A percentile compares a stretch with the other conserved stretches of the same genome.
Conservation (phyloP, 30 jellyfish, hydroid and myxozoan genomes). For the Catostylus mosaicus region DNA sequence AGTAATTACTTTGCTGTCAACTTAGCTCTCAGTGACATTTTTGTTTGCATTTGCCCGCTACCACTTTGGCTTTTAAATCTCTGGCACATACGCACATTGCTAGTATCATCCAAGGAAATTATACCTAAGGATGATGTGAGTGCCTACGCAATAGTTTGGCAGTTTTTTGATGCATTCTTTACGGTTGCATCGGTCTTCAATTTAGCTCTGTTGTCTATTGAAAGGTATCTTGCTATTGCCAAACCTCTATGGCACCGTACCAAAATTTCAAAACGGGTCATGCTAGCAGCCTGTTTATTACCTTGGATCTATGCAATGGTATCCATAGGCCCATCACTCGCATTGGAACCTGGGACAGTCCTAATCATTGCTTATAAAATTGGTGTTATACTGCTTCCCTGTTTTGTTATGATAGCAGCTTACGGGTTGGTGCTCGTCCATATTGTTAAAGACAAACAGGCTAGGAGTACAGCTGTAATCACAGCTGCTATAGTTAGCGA, state of each 20-base stretch:
- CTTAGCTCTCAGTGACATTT: constrained; percentile 32
- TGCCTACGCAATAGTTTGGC: constrained; percentile 14
- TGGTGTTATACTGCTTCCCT: constrained; percentile 27
- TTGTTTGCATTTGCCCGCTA: constrained; percentile 44
- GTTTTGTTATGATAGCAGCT: constrained; percentile 24
- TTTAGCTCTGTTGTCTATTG: constrained; percentile 36
- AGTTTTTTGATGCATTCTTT: constrained; percentile 31
- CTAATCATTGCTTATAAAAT: constrained; percentile 4
- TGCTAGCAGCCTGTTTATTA: constrained; percentile 20
- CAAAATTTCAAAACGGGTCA: background rate
- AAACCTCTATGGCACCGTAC: constrained; percentile 44
- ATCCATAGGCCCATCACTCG: constrained; percentile 22
- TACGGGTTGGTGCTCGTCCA: constrained; percentile 27
- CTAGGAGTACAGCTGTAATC: constrained; percentile 11
- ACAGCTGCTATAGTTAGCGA: background rate
- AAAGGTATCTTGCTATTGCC: constrained; percentile 49
- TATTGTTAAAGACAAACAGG: background rate
- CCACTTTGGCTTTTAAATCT: constrained; percentile 47
- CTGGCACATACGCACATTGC: constrained; percentile 21
- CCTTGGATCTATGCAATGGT: constrained; percentile 40
- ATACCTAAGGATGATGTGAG: background rate
- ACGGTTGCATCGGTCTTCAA: constrained; percentile 35
- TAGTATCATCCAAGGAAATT: background rate
- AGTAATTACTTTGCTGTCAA: constrained; percentile 42
- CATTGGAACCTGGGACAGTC: constrained; percentile 6